These are phyloP conservation scores for Bombyx mori DNA, from an alignment of 1,140 invertebrate genomes.

Conservation along the genomic window DNA sequence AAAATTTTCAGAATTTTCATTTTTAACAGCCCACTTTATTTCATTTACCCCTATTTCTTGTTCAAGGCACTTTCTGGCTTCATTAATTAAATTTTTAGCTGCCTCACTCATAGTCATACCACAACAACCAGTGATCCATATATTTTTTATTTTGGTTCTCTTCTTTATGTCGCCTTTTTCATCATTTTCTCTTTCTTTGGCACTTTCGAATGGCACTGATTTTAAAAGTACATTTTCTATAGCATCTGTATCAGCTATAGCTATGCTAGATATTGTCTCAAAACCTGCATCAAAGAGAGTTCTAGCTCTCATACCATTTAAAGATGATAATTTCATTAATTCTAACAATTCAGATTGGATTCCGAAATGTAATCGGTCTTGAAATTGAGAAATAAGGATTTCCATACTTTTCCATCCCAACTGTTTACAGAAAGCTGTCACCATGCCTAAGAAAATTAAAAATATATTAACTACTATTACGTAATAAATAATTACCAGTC, in stretches of 20 bases:
- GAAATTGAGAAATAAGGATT: slow-evolving; percentile 92
- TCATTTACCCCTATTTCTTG: slow-evolving; percentile 74
- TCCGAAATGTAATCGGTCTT: slow-evolving; percentile 94
- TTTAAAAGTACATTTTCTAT: slow-evolving; percentile 86
- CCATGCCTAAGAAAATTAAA: slow-evolving; percentile 79
- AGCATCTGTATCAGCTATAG: slow-evolving; percentile 76
- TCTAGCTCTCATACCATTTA: slow-evolving; percentile 90
- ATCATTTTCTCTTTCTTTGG: slow-evolving; percentile 81
- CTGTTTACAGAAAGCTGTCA: slow-evolving; percentile 91
- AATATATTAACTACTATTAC: slow-evolving; percentile 10
- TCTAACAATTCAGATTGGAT: slow-evolving; percentile 94
- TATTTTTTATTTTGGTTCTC: slow-evolving; percentile 77
- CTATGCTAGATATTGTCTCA: slow-evolving; percentile 83
- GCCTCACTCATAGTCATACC: slow-evolving; percentile 88
- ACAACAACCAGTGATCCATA: slow-evolving; percentile 88
- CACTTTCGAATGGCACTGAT: slow-evolving; percentile 87
- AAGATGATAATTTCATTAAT: slow-evolving; percentile 85
- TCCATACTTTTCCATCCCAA: slow-evolving; percentile 95
- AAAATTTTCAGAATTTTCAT: background rate
- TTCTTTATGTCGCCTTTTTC: slow-evolving; percentile 77
- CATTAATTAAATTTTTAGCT: slow-evolving; percentile 82
- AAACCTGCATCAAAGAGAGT: slow-evolving; percentile 89
- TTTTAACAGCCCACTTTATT: slow-evolving; percentile 70
- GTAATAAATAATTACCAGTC: too few relatives aligned
- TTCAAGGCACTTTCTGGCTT: slow-evolving; percentile 82